Evolutionary conservation across 2,113 vertebrate species (phyloP).

Genomic region (Anoplopoma fimbria): DNA sequence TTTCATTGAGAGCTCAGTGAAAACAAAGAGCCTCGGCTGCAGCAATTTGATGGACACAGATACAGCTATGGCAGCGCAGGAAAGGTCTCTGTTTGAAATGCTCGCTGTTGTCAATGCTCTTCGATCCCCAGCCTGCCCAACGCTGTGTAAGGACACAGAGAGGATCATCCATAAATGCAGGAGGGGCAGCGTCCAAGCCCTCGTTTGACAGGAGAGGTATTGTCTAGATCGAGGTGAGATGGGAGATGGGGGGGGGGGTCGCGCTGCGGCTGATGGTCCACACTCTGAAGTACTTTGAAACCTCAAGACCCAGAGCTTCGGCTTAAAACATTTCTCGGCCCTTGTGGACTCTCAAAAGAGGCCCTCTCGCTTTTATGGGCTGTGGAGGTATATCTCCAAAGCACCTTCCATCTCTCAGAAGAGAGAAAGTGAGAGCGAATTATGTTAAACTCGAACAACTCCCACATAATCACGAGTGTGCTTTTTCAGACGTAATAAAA

Average conservation of each 20-base stretch:
- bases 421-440: constrained; percentile 56
- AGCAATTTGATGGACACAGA: constrained; percentile 59
- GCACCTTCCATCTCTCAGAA: constrained; percentile 51
- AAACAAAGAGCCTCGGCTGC: constrained; percentile 28
- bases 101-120: constrained; percentile 49
- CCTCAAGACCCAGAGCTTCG: constrained; percentile 27
- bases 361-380: constrained; percentile 32
- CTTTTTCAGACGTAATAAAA: constrained; percentile 75
- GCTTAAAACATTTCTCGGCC: constrained; percentile 50
- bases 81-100: constrained; percentile 58
- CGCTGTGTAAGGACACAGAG: constrained; percentile 18
- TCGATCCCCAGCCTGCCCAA: constrained; percentile 35
- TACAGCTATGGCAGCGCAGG: neutral
- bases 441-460: constrained; percentile 58
- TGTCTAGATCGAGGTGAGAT: constrained; percentile 31
- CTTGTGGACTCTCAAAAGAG: constrained; percentile 37
- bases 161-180: constrained; percentile 59
- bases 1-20: constrained; percentile 25
- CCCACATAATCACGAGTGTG: constrained; percentile 72
- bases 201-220: constrained; percentile 52
- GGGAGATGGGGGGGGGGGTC: neutral
- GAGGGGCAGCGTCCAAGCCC: constrained; percentile 33
- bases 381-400: constrained; percentile 52
- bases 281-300: constrained; percentile 43
- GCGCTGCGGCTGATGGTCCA: constrained; percentile 20